phyloP scores from a whole-genome alignment of 2,797 vertebrate species.

The Zenarchopterus dispar region DNA sequence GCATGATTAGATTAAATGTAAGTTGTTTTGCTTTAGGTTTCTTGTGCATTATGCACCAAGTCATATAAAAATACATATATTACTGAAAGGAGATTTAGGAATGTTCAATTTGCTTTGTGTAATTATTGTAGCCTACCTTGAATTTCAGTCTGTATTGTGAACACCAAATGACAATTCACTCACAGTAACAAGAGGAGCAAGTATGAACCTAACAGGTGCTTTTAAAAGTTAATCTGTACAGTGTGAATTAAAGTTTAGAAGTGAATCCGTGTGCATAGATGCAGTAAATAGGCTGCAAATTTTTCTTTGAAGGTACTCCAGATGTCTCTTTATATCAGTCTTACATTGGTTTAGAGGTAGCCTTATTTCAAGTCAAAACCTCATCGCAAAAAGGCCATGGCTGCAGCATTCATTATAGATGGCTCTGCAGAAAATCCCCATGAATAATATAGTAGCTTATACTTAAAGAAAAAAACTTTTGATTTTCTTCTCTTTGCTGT shows the following conservation, averaged over 20 bases:
- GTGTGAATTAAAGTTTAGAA: conserved; percentile 79
- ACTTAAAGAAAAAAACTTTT: conserved; percentile 48
- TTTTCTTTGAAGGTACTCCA: conserved; percentile 81
- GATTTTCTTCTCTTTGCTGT: too few relatives aligned
- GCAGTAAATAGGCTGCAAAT: conserved; percentile 80
- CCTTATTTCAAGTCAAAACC: conserved; percentile 81
- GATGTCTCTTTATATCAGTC: conserved; percentile 79
- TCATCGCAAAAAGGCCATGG: conserved; percentile 75
- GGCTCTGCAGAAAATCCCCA: conserved; percentile 67
- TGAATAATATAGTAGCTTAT: conserved; percentile 66
- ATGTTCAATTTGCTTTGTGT: neutral
- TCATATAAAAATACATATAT: too few relatives aligned
- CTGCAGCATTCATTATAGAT: conserved; percentile 80
- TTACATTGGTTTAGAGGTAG: conserved; percentile 78
- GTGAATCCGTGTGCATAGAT: conserved; percentile 75
- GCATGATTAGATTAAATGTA: too few relatives aligned
- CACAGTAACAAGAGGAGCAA: conserved; percentile 41
- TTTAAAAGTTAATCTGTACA: conserved; percentile 77
- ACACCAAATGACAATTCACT: conserved; percentile 50
- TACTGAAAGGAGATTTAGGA: too few relatives aligned
- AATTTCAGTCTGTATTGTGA: conserved; percentile 10
- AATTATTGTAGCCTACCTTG: neutral
- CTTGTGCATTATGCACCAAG: too few relatives aligned
- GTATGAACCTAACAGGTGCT: conserved; percentile 60
- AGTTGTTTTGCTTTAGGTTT: too few relatives aligned